phyloP scores from a whole-genome alignment of 1,140 invertebrate species.

The Drosophila punjabiensis region DNA sequence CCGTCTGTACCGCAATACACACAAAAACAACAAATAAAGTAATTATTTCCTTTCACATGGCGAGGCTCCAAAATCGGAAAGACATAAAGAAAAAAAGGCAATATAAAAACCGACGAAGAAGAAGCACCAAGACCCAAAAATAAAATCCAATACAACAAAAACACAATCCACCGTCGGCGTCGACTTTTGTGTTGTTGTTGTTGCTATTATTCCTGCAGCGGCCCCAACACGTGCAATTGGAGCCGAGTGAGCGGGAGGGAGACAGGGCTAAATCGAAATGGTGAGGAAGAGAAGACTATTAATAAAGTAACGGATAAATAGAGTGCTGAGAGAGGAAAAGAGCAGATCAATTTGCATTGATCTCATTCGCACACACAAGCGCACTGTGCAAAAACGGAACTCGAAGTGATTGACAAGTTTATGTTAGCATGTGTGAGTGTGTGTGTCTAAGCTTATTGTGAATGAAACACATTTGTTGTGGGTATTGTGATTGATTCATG shows the following conservation, averaged over 20 bases:
- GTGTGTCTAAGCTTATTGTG: conserved; percentile 20
- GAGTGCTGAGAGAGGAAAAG: conserved; percentile 1
- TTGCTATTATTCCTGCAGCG: conserved; percentile 37
- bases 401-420: conserved; percentile 37
- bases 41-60: conserved; percentile 80
- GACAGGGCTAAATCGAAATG: conserved; percentile 3
- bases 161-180: conserved; percentile 36
- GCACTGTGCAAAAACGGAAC: conserved; percentile 29
- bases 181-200: conserved; percentile 22
- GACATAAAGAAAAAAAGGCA: conserved; percentile 52
- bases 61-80: conserved; percentile 63
- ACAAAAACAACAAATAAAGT: conserved; percentile 72
- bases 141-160: conserved; percentile 48
- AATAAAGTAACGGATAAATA: conserved; percentile 8
- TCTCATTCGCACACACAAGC: conserved; percentile 1
- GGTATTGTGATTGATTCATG: conserved; percentile 49
- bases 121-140: conserved; percentile 63
- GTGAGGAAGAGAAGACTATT: conserved; percentile 18
- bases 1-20: conserved; percentile 23
- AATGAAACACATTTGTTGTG: conserved; percentile 28
- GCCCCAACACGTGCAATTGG: conserved; percentile 63
- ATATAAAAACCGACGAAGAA: conserved; percentile 39
- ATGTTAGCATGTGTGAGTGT: background rate
- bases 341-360: conserved; percentile 22
- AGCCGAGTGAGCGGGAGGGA: conserved; percentile 7